These are phyloP conservation scores for Drymodes brunneopygia DNA, from an alignment of 2,113 vertebrate species.

Conservation along the genomic window DNA sequence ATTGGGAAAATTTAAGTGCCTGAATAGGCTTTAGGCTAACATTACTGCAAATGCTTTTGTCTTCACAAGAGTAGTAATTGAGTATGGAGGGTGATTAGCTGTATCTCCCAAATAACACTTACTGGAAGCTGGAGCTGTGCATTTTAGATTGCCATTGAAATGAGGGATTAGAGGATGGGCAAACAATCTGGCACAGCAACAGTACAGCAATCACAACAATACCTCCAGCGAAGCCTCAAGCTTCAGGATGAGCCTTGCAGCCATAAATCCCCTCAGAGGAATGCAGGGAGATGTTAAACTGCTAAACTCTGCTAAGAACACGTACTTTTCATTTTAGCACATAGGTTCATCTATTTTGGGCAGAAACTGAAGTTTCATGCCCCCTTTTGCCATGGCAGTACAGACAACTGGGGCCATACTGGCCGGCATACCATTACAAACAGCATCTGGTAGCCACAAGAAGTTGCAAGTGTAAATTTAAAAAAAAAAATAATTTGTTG, in stretches of 20 bases:
- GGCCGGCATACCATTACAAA: background rate
- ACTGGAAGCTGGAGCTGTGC: background rate
- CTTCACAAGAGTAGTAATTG: background rate
- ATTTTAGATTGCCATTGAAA: background rate
- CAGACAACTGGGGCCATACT: background rate
- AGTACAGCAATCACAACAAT: background rate
- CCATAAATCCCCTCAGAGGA: background rate
- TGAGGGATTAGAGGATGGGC: background rate
- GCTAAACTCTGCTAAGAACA: background rate
- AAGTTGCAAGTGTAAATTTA: background rate
- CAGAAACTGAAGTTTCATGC: background rate
- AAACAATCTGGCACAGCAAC: background rate
- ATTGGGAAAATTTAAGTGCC: background rate
- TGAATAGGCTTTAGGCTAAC: background rate
- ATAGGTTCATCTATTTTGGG: fast-evolving
- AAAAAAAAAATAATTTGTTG: background rate
- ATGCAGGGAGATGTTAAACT: background rate
- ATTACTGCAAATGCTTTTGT: background rate
- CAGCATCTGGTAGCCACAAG: background rate
- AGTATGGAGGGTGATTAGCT: background rate
- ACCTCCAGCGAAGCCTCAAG: background rate
- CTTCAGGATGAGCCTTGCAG: background rate
- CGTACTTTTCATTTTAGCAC: background rate
- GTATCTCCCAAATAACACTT: background rate
- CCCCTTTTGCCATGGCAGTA: background rate